These are phyloP conservation scores for Basileuterus tristriatus DNA, from an alignment of 2,797 vertebrate species.

Conservation along the genomic window DNA sequence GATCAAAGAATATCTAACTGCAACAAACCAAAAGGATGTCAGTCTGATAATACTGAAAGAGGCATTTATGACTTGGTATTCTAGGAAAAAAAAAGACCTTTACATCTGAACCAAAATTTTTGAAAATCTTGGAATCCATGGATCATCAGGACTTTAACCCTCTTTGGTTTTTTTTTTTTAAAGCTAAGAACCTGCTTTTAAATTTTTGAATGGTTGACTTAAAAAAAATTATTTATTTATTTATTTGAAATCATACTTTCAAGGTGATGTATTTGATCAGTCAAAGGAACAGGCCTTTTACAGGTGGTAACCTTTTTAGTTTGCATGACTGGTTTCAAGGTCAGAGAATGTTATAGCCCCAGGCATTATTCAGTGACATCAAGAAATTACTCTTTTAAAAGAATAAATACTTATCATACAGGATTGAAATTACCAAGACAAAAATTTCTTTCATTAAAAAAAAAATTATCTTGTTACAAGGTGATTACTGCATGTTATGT, in stretches of 20 bases:
- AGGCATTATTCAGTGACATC: not conserved
- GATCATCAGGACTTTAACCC: not conserved
- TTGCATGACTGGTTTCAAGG: not conserved
- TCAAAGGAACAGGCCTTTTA: not conserved
- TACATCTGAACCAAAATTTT: not conserved
- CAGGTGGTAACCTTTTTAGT: not conserved
- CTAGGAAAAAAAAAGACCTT: not conserved
- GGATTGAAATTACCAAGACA: not conserved
- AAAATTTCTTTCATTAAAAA: not conserved
- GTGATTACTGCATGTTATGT: not conserved
- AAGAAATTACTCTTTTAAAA: not conserved
- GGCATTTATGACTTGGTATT: not conserved
- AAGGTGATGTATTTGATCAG: not conserved
- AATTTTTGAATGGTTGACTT: not conserved
- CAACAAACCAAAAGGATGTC: not conserved
- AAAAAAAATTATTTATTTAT: not conserved
- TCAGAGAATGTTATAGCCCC: not conserved
- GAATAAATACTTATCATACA: not conserved
- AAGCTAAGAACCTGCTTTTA: not conserved
- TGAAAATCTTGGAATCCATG: not conserved
- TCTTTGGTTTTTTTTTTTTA: not conserved
- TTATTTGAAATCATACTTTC: not conserved
- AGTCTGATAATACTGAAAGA: not conserved
- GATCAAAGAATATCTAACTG: conserved; percentile 65
- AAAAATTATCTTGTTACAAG: not conserved